phyloP scores from a whole-genome alignment of 2,113 vertebrate genomes.

The Tupaia tana region DNA sequence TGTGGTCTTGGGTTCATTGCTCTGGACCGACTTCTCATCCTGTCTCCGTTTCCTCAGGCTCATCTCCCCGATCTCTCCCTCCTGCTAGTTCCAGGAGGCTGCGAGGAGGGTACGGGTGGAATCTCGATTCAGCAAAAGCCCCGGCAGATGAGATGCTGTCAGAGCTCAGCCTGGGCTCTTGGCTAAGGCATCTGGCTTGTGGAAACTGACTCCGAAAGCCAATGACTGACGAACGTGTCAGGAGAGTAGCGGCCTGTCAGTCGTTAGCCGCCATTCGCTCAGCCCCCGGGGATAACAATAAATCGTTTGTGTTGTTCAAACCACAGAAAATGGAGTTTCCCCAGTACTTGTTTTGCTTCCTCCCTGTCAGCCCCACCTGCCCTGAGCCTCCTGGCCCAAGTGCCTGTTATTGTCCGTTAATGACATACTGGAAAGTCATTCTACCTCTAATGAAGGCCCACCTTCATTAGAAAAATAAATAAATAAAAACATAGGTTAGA shows the following conservation, averaged over 20 bases:
- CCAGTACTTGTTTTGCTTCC: no score
- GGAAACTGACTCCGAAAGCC: not conserved
- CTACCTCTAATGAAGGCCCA: not conserved
- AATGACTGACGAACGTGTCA: not conserved
- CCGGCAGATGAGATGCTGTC: rapidly evolving
- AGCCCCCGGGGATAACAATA: no score
- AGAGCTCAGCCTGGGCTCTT: not conserved
- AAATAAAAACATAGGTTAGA: not conserved
- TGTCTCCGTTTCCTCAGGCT: constrained; percentile 76
- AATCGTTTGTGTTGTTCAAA: rapidly evolving
- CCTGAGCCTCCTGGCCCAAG: not conserved
- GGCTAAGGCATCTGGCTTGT: rapidly evolving
- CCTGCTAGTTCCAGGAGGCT: constrained; percentile 27
- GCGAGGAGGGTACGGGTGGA: not conserved
- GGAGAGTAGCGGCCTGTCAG: rapidly evolving
- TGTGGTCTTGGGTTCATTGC: constrained; percentile 66
- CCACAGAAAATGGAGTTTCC: not conserved
- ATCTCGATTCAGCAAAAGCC: not conserved
- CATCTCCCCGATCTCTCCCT: constrained; percentile 79
- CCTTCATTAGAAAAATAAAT: not conserved
- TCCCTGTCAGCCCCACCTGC: not conserved
- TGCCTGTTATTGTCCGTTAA: not conserved
- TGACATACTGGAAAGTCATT: not conserved
- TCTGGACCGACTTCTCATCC: constrained; percentile 76
- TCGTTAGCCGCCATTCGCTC: not conserved